Conservation (phyloP, 2,113 vertebrate genomes). For the Paracanthobrama guichenoti region DNA sequence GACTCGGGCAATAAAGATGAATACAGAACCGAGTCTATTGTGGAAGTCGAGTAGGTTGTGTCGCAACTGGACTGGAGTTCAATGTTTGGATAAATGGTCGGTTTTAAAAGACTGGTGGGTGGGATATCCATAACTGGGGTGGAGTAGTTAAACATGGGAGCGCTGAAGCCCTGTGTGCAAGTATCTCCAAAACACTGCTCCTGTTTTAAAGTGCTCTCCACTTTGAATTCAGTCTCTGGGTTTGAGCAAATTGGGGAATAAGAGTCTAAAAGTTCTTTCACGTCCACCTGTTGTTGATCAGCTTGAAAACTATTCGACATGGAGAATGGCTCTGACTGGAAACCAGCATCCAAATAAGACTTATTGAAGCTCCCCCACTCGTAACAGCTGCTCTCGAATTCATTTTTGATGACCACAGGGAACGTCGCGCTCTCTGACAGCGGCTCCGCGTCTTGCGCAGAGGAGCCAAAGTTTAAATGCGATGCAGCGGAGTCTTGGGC, state of each 20-base stretch:
- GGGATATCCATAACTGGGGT: slow-evolving; percentile 72
- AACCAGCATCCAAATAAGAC: slow-evolving; percentile 75
- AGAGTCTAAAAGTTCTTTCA: slow-evolving; percentile 80
- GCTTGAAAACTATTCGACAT: slow-evolving; percentile 76
- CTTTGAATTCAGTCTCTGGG: slow-evolving; percentile 78
- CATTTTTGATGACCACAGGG: slow-evolving; percentile 82
- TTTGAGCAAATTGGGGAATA: slow-evolving; percentile 74
- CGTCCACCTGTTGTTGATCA: slow-evolving; percentile 77
- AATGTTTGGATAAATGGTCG: slow-evolving; percentile 62
- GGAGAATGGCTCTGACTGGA: slow-evolving; percentile 79
- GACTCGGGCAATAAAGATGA: slow-evolving; percentile 72
- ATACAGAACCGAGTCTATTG: slow-evolving; percentile 74
- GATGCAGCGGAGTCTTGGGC: slow-evolving; percentile 71
- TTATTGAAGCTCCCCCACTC: slow-evolving; percentile 85
- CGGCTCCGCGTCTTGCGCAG: slow-evolving; percentile 80
- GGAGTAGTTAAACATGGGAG: slow-evolving; percentile 72
- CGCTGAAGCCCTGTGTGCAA: slow-evolving; percentile 75
- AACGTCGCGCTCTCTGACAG: slow-evolving; percentile 82
- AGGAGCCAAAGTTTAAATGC: slow-evolving; percentile 72
- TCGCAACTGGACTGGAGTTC: slow-evolving; percentile 74
- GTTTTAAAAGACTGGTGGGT: slow-evolving; percentile 69
- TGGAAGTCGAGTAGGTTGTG: slow-evolving; percentile 74
- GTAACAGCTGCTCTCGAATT: slow-evolving; percentile 83
- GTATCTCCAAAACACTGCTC: slow-evolving; percentile 77
- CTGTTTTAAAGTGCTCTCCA: slow-evolving; percentile 77